These are phyloP conservation scores for Merops nubicus DNA, from an alignment of 2,113 vertebrate species.

Conservation along the genomic window DNA sequence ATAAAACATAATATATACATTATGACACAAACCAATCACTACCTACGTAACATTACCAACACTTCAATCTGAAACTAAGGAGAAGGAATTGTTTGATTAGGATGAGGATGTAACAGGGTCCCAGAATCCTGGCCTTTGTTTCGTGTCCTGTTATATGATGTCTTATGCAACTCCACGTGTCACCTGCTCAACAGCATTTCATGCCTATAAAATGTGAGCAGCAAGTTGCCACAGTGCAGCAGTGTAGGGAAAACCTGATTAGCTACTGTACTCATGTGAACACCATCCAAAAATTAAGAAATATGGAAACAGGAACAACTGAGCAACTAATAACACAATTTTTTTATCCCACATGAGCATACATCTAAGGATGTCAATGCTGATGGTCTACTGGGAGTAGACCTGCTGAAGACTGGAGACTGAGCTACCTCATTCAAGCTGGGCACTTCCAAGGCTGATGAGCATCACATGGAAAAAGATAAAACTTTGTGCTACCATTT, in stretches of 20 bases:
- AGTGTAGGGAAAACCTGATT: background rate
- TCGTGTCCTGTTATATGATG: background rate
- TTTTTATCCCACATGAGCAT: background rate
- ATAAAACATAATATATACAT: background rate
- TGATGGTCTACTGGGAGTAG: background rate
- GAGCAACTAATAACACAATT: background rate
- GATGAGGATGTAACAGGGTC: background rate
- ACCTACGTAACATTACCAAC: background rate
- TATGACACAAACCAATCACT: background rate
- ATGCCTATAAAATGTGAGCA: background rate
- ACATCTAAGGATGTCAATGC: background rate
- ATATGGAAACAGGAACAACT: background rate
- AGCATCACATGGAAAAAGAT: background rate
- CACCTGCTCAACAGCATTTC: background rate
- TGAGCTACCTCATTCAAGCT: background rate
- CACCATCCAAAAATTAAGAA: background rate
- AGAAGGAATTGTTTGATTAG: background rate
- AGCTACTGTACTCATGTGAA: background rate
- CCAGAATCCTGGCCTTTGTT: background rate
- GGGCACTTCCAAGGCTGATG: background rate
- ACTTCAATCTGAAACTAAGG: background rate
- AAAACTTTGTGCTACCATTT: background rate
- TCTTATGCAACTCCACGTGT: background rate
- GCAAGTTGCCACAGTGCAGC: background rate
- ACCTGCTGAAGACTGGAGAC: background rate